Base-by-base conservation (phyloP, 1,140 invertebrate genomes). In the Drosophila seguyi region DNA sequence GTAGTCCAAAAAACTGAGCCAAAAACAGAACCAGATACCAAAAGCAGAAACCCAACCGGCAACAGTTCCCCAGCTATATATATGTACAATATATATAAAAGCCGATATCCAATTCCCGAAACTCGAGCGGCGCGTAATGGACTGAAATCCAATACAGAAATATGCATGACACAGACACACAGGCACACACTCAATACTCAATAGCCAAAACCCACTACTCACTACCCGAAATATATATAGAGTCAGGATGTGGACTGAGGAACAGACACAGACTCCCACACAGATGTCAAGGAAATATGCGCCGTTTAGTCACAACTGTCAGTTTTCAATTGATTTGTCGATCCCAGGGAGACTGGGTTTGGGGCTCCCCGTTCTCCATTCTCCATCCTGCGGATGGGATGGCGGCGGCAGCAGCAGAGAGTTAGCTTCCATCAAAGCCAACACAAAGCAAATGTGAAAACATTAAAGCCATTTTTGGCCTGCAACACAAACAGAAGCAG, bases 291-390 rank as follows among this genome's bases (percentile, higher is more conserved):
- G 85, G 84, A 90, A 88, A 88, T 88, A 88, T 88, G 84, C 84
- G 84, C 81, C 85, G 81, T 88, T 88, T 88, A 88, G 84, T 88
- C 84, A 88, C 85, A 88, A 88, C 84, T 88, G 84, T 88, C 84
- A 88, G 84, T 90, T 88, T 90, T 88, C 84, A 88, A 88, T 88
- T 88, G 84, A 88, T 88, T 88, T 88, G 84, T 88, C 84, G 84
- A 84, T 87, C 47, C 84, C 72, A 63, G 59, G 22, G 39, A n/a
- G 38, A 22, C 14, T 25, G 53, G 50, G 20, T 14, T 7, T n/a
- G 50, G 45, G 38, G 14, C n/a, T 47, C 22, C 45, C 22, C 45
- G 1, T 16, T 25, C 22, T 25, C 22, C 22, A 4, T 6, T 14
- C 48, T 52, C n/a, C 10, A 34, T 42, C 4, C 25, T n/a, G 25